Base-by-base conservation (phyloP, 2,888 invertebrate genomes). In the Drosophila pegasa region DNA sequence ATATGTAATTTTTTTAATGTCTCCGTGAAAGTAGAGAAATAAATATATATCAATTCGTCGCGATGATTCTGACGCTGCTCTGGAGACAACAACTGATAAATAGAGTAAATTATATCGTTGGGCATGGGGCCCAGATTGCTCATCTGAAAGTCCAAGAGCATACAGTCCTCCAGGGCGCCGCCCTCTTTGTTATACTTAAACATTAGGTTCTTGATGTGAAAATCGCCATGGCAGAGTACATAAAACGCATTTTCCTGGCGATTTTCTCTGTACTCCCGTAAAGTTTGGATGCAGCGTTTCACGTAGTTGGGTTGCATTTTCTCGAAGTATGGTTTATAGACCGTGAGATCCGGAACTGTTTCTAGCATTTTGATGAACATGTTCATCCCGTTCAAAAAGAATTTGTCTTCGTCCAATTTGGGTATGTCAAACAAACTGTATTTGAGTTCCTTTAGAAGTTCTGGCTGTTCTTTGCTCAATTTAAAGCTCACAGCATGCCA, bases 401-500 rank as follows among this genome's bases (percentile, higher is more conserved):
- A 70, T 0, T 57, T 25, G 14, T 80, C 80, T 0, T 77, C 8
- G n/a, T 55, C 8, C 4, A 78, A 2, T 3, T 51, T 57, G 0
- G 81, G 70, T 64, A 81, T 20, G 52, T 91, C 29, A 81, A 80
- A 63, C 90, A 93, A 56, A 85, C 87, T 9, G 89, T 92, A 1
- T 91, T 89, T 22, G 90, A 91, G 10, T 1, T 57, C 37, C 2
- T 61, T 35, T 0, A 81, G 35, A 7, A 62, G 12, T 2, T 27
- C 18, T 0, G 86, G 83, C 22, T 79, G 89, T 6, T 90, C 80
- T 40, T 92, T 92, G 37, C 89, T 80, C 0, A 92, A 0, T 92
- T 90, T 25, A 91, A 92, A 8, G 92, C 82, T 79, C 91, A 56
- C 65, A 0, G 78, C 92, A 71, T 93, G 93, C 71, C 93, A 92